Conservation (phyloP, 2,888 invertebrate genomes). For the Metacarcinus magister region DNA sequence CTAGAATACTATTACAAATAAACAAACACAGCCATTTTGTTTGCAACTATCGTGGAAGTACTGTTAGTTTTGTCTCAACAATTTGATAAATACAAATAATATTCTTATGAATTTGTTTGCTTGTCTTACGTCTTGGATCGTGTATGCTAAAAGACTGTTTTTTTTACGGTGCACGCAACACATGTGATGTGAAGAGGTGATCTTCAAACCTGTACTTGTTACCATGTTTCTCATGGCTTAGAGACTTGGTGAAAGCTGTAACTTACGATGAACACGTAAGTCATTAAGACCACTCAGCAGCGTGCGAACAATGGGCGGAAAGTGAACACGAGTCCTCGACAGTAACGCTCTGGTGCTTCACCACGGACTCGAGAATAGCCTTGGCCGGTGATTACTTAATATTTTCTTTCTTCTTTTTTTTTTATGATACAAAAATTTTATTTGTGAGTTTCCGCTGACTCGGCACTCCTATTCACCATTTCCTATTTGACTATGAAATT, state of each 20-base stretch:
- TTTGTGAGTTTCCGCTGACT: not conserved
- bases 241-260: not conserved
- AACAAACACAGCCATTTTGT: too few species aligned
- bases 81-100: too few species aligned
- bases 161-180: not conserved
- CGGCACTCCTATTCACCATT: not conserved
- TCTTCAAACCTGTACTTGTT: not conserved
- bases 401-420: not conserved
- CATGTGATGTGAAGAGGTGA: not conserved
- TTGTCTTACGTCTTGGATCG: not conserved
- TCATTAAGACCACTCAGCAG: not conserved
- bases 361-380: not conserved
- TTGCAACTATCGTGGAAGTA: too few species aligned
- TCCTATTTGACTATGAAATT: not conserved
- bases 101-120: too few species aligned
- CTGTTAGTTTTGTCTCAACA: too few species aligned
- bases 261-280: not conserved
- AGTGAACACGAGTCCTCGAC: not conserved
- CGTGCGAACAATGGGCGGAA: not conserved
- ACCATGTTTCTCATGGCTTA: not conserved
- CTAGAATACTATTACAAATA: too few species aligned
- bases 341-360: not conserved
- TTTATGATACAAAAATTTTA: not conserved
- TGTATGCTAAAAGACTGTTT: not conserved
- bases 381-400: not conserved